These are phyloP conservation scores for Apamea crenata DNA, from an alignment of 2,888 invertebrate species.

Conservation along the genomic window DNA sequence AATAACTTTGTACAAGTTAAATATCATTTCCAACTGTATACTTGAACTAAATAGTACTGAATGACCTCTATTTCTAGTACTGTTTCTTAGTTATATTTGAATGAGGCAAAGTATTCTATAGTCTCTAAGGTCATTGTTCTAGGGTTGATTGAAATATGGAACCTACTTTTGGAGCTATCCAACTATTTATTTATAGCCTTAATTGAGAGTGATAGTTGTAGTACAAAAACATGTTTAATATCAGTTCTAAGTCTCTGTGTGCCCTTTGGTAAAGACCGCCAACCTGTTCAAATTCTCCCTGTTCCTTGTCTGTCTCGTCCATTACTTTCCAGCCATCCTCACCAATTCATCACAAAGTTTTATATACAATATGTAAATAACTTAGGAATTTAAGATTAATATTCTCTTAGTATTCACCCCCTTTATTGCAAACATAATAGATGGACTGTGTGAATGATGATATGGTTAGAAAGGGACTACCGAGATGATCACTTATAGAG, in stretches of 20 bases:
- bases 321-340: neutral
- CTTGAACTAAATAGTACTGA: neutral
- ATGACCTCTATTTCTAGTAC: neutral
- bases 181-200: neutral
- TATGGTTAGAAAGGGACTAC: too few relatives aligned
- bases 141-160: neutral
- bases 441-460: too few relatives aligned
- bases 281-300: neutral
- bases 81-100: neutral
- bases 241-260: neutral
- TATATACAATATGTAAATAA: neutral
- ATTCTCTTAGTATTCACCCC: neutral
- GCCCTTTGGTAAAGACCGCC: neutral
- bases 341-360: neutral
- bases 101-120: neutral
- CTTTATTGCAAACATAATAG: neutral
- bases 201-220: neutral
- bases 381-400: neutral
- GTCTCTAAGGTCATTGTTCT: neutral
- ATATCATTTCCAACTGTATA: neutral
- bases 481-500: too few relatives aligned
- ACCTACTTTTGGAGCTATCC: neutral
- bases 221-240: neutral
- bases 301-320: neutral
- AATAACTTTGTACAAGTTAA: conserved; percentile 1